Base-by-base conservation (phyloP, 2,113 vertebrate genomes). In the Glaucidium brasilianum region DNA sequence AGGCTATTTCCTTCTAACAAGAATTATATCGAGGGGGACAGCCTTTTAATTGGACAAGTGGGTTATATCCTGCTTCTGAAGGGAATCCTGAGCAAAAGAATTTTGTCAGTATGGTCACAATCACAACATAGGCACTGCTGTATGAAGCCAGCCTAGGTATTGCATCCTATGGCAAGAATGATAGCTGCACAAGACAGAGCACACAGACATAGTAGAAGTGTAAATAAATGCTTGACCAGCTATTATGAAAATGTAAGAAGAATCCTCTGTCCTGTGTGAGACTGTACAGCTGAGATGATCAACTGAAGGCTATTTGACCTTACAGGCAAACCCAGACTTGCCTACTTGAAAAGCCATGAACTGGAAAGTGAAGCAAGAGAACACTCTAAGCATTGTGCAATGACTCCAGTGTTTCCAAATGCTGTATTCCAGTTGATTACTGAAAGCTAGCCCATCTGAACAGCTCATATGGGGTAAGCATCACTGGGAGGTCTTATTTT, bases 161-260 rank as follows among this genome's bases (percentile, higher is more conserved):
- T 43, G 10, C 25, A 19, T 29, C 23, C 43, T 37, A 5, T 3
- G 19, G 43, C 50, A 41, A 68, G 67, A 60, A 56, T 6, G 25
- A 20, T 6, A 73, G 59, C 17, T 64, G 59, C 50, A 30, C 2
- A 3, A 73, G 67, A 32, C 72, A 83, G 58, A 68, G 62, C 1
- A 0, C 29, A 8, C 1, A 5, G 16, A 53, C 25, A 12, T 2
- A 30, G 20, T 5, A 5, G 7, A 16, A 66, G 26, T 18, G 45
- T n/a, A 62, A 93, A 73, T 60, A 72, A 89, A 86, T 89, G 59
- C 4, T 52, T 43, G 67, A 50, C 3, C 0, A 4, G 11, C 3
- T 43, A 10, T 63, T 59, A 11, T 3, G 15, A 45, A 83, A 86
- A 34, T 32, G 12, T 5, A 47, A 68, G 37, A 22, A 62, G 49